Evolutionary conservation across 1,140 invertebrate species (phyloP).

Genomic region (Hycleus cichorii): DNA sequence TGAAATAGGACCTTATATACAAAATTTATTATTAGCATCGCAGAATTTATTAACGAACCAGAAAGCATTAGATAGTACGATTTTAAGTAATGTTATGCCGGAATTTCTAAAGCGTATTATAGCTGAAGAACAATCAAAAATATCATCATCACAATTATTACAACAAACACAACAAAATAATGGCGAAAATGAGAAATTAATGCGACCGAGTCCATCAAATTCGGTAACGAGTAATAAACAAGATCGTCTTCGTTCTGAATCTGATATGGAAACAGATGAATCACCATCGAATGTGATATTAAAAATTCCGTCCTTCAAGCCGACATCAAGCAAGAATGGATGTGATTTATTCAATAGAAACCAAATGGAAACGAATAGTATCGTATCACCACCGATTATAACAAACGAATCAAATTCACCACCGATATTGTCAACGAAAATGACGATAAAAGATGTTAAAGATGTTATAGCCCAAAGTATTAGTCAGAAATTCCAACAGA

Average conservation of each 20-base stretch:
- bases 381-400: conserved; percentile 38
- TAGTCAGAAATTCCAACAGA: conserved; percentile 76
- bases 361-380: conserved; percentile 34
- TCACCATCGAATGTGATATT: conserved; percentile 64
- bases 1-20: conserved; percentile 52
- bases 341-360: conserved; percentile 45
- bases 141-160: conserved; percentile 29
- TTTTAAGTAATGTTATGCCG: conserved; percentile 42
- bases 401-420: conserved; percentile 46
- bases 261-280: conserved; percentile 39
- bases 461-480: conserved; percentile 85
- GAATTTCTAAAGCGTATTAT: conserved; percentile 54
- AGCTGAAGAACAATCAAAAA: conserved; percentile 44
- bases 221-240: conserved; percentile 35
- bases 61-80: conserved; percentile 26
- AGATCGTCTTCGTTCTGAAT: conserved; percentile 27
- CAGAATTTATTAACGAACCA: conserved; percentile 25
- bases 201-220: conserved; percentile 39
- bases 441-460: conserved; percentile 53
- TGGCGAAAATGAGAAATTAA: conserved; percentile 39
- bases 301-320: conserved; percentile 88
- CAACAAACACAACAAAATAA: conserved; percentile 37
- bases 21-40: conserved; percentile 34
- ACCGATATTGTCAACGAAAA: conserved; percentile 47
- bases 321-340: conserved; percentile 59